Percentiles rank a stretch among this genome's conserved stretches.
phyloP scores from a whole-genome alignment of 1,140 invertebrate genomes.

The Delia radicum region DNA sequence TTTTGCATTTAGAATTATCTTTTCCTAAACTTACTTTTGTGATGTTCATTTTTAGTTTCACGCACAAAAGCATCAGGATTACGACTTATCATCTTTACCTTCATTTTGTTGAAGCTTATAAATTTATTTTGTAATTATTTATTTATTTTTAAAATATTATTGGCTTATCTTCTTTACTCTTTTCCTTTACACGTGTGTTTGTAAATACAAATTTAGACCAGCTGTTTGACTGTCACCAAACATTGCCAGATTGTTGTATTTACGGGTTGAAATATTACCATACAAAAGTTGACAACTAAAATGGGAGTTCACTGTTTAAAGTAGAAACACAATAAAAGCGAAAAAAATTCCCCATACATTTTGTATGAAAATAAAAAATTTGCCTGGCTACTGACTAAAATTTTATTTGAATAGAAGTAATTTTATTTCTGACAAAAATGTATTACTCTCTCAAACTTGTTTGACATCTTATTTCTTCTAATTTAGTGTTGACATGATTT shows the following conservation, averaged over 20 bases:
- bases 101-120: slow-evolving; percentile 61
- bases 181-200: background rate
- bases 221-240: background rate
- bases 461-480: too few relatives aligned
- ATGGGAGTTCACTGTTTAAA: too few relatives aligned
- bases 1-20: too few relatives aligned
- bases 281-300: too few relatives aligned
- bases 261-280: background rate
- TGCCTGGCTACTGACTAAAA: too few relatives aligned
- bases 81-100: slow-evolving; percentile 90
- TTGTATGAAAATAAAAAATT: too few relatives aligned
- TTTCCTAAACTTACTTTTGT: slow-evolving; percentile 84
- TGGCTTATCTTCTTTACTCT: background rate
- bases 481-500: too few relatives aligned
- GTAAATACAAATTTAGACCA: background rate
- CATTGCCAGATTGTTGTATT: background rate
- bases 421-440: too few relatives aligned
- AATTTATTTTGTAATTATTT: background rate
- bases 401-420: too few relatives aligned
- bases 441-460: too few relatives aligned
- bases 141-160: slow-evolving; percentile 60
- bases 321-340: too few relatives aligned
- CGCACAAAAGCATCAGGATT: slow-evolving; percentile 94
- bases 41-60: slow-evolving; percentile 93
- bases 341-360: too few relatives aligned